A percentile compares a stretch with the other conserved stretches of the same genome.
These are phyloP conservation scores for Takifugu rubripes DNA, from an alignment of 2,797 vertebrate genomes.

Conservation along the genomic window DNA sequence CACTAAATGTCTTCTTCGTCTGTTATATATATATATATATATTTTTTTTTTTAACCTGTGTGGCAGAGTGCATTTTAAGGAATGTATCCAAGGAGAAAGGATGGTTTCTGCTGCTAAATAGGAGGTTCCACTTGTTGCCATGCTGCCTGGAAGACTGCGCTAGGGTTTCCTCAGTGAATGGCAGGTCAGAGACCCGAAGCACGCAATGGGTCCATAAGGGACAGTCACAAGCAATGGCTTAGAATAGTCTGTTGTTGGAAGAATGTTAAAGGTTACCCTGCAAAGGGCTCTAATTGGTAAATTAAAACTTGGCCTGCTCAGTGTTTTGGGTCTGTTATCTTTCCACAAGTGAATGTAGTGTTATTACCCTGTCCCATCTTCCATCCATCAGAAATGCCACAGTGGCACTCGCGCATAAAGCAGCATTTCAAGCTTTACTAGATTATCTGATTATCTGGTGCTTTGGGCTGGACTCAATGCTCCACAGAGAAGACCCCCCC, in stretches of 20 bases:
- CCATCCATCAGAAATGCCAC: constrained; percentile 41
- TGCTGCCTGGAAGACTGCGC: constrained; percentile 38
- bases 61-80: constrained; percentile 31
- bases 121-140: constrained; percentile 54
- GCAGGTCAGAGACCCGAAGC: constrained; percentile 43
- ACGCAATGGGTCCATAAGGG: constrained; percentile 31
- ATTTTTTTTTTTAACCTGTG: constrained; percentile 16
- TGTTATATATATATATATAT: constrained; percentile 4
- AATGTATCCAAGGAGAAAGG: constrained; percentile 48
- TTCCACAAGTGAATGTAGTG: constrained; percentile 18
- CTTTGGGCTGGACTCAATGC: constrained; percentile 22
- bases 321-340: constrained; percentile 34
- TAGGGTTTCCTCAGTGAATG: constrained; percentile 67
- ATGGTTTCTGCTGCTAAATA: constrained; percentile 52
- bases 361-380: constrained; percentile 10
- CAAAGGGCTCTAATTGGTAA: constrained; percentile 26
- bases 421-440: constrained; percentile 28
- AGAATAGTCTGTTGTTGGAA: constrained; percentile 60
- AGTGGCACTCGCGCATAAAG: constrained; percentile 24
- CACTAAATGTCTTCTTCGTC: constrained; percentile 1
- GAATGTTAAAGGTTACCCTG: constrained; percentile 50
- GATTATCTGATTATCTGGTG: constrained; percentile 42
- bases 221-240: constrained; percentile 39
- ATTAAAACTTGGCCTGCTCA: constrained; percentile 15
- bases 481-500: constrained; percentile 16